These are phyloP conservation scores for Oryzias woworae DNA, from an alignment of 2,113 vertebrate species.

Conservation along the genomic window DNA sequence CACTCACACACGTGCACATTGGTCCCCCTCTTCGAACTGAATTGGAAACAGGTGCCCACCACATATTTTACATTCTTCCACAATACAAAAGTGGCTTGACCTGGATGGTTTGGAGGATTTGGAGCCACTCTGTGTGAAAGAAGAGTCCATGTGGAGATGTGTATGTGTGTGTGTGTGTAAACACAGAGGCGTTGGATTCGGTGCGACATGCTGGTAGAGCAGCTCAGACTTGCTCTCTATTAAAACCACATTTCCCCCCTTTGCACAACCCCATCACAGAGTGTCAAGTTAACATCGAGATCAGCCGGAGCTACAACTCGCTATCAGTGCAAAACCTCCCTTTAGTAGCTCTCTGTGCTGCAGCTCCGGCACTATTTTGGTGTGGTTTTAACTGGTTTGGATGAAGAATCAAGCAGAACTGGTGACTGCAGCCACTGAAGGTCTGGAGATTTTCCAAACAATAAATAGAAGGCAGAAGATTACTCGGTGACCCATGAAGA, in stretches of 20 bases:
- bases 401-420: constrained; percentile 38
- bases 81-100: constrained; percentile 78
- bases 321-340: constrained; percentile 43
- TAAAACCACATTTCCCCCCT: constrained; percentile 75
- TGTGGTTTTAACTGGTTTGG: constrained; percentile 37
- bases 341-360: constrained; percentile 43
- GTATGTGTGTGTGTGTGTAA: constrained; percentile 69
- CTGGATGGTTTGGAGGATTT: constrained; percentile 69
- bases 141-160: constrained; percentile 58
- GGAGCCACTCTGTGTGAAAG: constrained; percentile 68
- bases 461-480: constrained; percentile 56
- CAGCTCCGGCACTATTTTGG: constrained; percentile 33
- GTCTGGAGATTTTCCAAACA: constrained; percentile 45
- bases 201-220: constrained; percentile 65
- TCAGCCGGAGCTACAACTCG: constrained; percentile 42
- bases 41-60: constrained; percentile 82
- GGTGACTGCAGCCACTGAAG: constrained; percentile 34
- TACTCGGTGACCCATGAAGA: constrained; percentile 23
- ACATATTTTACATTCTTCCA: constrained; percentile 77
- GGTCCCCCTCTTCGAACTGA: constrained; percentile 61
- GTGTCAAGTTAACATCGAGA: constrained; percentile 65
- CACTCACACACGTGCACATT: constrained; percentile 26
- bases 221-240: constrained; percentile 62
- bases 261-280: constrained; percentile 48
- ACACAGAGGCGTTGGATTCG: constrained; percentile 69